Base-by-base conservation (phyloP, 2,888 invertebrate species). In the Osmoderma eremita region DNA sequence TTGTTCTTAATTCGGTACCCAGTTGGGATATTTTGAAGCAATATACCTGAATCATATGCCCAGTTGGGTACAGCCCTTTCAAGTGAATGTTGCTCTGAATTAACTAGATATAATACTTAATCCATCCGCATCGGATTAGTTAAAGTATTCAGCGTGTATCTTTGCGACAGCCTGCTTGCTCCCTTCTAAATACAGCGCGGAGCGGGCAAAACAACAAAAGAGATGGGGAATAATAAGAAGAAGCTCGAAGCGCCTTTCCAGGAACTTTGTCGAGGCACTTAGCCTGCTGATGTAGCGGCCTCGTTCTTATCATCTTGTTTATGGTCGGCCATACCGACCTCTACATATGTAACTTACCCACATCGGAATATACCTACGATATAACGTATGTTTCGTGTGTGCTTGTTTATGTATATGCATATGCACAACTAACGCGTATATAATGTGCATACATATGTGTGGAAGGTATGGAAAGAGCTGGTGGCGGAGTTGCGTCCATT, bases 181-280 rank as follows among this genome's bases (percentile, higher is more conserved):
- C 30, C 18, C 45, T 53, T 53, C 30, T 45, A 61, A 45, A 61
- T 30, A 30, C 58, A 39, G 18, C 56, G 22, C 41, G 41, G 22
- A 56, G 22, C 50, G 24, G 13, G 22, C n/a, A 24, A 24, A 51
- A 13, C 24, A 17, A 12, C n/a, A 30, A 38, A 53, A 15, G 45
- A 61, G 30, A 48, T n/a, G 45, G 30, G 10, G 24, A 45, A 58
- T 42, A 42, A 61, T 45, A 61, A 61, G 45, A 58, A 58, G 45
- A 61, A 45, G 51, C 63, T 45, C 58, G 45, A 53, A 53, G 53
- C 56, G 50, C 50, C 63, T n/a, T 70, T 69, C 69, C 65, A 69
- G 69, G 69, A 71, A 71, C 70, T 69, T 56, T 64, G 69, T 65
- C 70, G 69, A 49, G 69, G 66, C 70, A 71, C 70, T 71, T 68